phyloP scores from a whole-genome alignment of 2,888 invertebrate genomes.

The Ormyrus thymus region DNA sequence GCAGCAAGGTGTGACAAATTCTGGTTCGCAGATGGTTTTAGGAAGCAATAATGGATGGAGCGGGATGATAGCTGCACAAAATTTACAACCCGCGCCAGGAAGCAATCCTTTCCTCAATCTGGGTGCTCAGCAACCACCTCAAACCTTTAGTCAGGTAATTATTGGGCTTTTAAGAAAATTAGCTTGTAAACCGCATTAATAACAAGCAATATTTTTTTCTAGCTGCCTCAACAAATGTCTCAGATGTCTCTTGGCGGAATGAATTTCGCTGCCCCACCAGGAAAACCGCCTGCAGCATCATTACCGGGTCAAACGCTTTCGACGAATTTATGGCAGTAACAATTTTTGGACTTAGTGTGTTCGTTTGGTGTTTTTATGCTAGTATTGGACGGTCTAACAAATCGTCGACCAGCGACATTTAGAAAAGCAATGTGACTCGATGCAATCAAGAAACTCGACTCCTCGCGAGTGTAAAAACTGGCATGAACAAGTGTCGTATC shows the following conservation, averaged over 20 bases:
- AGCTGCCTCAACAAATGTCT: slow-evolving; percentile 77
- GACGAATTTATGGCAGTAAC: slow-evolving; percentile 74
- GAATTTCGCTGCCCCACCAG: slow-evolving; percentile 63
- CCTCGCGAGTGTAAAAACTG: slow-evolving; percentile 36
- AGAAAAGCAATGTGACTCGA: slow-evolving; percentile 42
- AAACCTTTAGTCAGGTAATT: slow-evolving; percentile 54
- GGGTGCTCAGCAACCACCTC: slow-evolving; percentile 62
- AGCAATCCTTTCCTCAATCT: slow-evolving; percentile 73
- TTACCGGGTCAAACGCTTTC: slow-evolving; percentile 72
- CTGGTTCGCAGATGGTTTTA: slow-evolving; percentile 66
- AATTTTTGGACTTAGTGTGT: slow-evolving; percentile 44
- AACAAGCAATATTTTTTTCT: slow-evolving; percentile 45
- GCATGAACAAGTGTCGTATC: slow-evolving; percentile 44
- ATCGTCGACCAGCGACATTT: slow-evolving; percentile 20
- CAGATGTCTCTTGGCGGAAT: slow-evolving; percentile 74
- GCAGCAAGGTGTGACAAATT: slow-evolving; percentile 56
- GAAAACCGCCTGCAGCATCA: slow-evolving; percentile 62
- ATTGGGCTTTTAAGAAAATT: neutral
- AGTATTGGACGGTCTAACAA: slow-evolving; percentile 31
- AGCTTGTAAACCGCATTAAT: neutral
- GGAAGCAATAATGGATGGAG: slow-evolving; percentile 71
- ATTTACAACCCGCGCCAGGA: slow-evolving; percentile 72
- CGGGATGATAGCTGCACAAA: slow-evolving; percentile 69
- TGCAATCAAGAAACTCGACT: slow-evolving; percentile 34
- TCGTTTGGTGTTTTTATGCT: slow-evolving; percentile 53